phyloP scores from a whole-genome alignment of 2,113 vertebrate genomes.

The Rostratula benghalensis region DNA sequence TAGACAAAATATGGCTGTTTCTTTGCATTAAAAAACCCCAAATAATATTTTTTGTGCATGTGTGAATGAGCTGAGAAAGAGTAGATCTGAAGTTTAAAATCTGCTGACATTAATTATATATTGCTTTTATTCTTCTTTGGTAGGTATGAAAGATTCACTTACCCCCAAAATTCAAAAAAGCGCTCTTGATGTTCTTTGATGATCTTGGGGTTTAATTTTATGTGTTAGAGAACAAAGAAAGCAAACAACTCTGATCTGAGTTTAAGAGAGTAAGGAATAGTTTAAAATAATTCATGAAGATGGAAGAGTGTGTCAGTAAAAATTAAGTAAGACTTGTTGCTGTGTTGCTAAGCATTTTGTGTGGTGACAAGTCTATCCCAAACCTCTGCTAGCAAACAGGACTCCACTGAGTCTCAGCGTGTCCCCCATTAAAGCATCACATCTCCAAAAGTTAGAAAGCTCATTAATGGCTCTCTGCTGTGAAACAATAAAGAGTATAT shows the following conservation, averaged over 20 bases:
- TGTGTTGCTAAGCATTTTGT: slow-evolving; percentile 10
- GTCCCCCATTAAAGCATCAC: slow-evolving; percentile 57
- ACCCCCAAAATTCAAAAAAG: accelerated
- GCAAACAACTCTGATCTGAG: background rate
- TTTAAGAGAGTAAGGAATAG: background rate
- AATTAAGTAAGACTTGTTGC: slow-evolving; percentile 28
- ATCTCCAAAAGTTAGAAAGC: slow-evolving; percentile 61
- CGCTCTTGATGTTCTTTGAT: background rate
- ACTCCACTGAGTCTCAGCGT: slow-evolving; percentile 55
- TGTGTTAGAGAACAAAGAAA: background rate
- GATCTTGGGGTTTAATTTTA: background rate
- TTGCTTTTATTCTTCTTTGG: background rate
- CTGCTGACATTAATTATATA: background rate
- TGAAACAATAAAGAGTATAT: slow-evolving; percentile 56
- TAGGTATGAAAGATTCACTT: background rate
- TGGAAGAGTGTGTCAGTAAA: background rate
- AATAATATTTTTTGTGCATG: background rate
- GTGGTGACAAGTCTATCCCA: slow-evolving; percentile 27
- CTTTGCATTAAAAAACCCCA: background rate
- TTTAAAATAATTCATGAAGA: background rate
- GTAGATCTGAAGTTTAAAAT: background rate
- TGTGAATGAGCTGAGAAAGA: background rate
- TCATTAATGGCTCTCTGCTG: slow-evolving; percentile 68
- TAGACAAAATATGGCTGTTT: background rate
- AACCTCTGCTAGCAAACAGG: slow-evolving; percentile 29